Evolutionary conservation across 2,113 vertebrate species (phyloP).

Genomic region (Corapipo altera): DNA sequence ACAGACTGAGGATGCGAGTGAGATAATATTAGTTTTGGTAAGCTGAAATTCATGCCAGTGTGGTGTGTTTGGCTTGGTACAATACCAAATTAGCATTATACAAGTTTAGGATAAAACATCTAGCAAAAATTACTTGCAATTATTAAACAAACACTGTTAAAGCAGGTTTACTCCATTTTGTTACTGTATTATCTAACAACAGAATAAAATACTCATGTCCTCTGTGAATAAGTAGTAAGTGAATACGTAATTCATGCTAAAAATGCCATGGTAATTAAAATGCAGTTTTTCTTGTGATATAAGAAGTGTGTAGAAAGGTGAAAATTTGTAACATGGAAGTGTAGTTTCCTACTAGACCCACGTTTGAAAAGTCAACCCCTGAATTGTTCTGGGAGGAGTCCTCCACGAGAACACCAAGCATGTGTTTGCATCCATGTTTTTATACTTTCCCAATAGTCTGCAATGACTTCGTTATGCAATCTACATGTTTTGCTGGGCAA

Average conservation of each 20-base stretch:
- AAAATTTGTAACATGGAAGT: background rate
- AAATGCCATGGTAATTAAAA: background rate
- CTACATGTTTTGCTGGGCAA: background rate
- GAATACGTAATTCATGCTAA: too few relatives aligned
- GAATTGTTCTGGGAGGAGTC: background rate
- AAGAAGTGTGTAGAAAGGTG: background rate
- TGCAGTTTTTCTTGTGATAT: background rate
- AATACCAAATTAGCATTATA: background rate
- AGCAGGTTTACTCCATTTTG: background rate
- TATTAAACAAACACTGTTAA: background rate
- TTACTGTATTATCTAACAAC: background rate
- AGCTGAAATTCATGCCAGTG: background rate
- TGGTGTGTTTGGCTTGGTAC: background rate
- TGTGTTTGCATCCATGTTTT: background rate
- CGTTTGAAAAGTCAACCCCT: background rate
- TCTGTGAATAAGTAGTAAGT: background rate
- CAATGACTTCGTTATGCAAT: background rate
- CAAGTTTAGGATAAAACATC: background rate
- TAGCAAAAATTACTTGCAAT: background rate
- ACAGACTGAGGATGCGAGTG: background rate
- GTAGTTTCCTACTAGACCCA: background rate
- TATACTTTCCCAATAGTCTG: background rate
- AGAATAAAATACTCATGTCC: background rate
- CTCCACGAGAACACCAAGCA: rapidly evolving
- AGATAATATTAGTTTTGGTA: background rate